phyloP scores from a whole-genome alignment of 1,140 invertebrate genomes.

The Diorhabda elongata region DNA sequence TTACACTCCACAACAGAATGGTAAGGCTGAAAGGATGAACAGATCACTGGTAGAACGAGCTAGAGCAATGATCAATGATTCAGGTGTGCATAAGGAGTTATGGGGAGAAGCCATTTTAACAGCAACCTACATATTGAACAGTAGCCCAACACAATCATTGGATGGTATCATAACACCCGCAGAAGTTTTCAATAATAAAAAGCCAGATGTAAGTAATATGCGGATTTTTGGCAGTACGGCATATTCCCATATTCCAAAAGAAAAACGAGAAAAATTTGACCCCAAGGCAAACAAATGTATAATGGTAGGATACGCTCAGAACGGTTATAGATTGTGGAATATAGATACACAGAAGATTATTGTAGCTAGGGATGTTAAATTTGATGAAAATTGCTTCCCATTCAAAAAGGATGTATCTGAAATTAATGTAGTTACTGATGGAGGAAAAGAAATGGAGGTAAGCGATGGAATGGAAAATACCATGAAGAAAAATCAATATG shows the following conservation, averaged over 20 bases:
- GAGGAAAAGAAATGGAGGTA: constrained; percentile 9
- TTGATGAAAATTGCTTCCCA: too few species aligned
- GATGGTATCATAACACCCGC: constrained; percentile 6
- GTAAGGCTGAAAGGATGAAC: too few species aligned
- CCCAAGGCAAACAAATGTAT: constrained; percentile 31
- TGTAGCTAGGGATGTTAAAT: too few species aligned
- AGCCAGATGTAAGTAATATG: constrained; percentile 37
- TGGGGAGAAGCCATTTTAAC: constrained; percentile 28
- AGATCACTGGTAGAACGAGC: constrained; percentile 35
- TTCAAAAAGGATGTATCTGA: too few species aligned
- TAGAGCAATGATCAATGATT: constrained; percentile 38
- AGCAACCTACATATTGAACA: too few species aligned
- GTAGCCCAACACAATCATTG: neutral
- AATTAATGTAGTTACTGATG: neutral
- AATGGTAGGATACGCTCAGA: constrained; percentile 28
- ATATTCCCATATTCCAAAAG: constrained; percentile 38
- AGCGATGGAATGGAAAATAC: constrained; percentile 14
- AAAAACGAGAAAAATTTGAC: constrained; percentile 31
- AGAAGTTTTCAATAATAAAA: constrained; percentile 11
- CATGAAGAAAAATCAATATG: neutral
- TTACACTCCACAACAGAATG: neutral
- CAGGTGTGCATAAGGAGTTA: constrained; percentile 22
- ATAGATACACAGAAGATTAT: too few species aligned
- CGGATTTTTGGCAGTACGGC: constrained; percentile 36
- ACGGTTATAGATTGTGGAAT: constrained; percentile 24